These are phyloP conservation scores for Poeciliopsis retropinna DNA, from an alignment of 2,113 vertebrate genomes.

Conservation along the genomic window DNA sequence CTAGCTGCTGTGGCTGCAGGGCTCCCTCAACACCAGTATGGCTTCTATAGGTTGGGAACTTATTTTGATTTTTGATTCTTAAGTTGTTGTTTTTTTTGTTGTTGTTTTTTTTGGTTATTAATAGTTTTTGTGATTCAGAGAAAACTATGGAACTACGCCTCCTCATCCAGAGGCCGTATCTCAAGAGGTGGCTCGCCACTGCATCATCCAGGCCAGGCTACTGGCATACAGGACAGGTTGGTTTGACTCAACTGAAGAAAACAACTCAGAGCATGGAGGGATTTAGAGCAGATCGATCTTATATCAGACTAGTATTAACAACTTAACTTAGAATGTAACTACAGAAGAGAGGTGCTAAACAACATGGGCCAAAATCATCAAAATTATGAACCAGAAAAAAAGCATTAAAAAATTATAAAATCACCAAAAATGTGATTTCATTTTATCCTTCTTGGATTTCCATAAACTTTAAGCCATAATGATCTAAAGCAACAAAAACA, in stretches of 20 bases:
- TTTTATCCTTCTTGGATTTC: too few relatives aligned
- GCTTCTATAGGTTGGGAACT: conserved; percentile 81
- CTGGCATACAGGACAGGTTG: conserved; percentile 91
- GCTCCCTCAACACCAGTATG: conserved; percentile 79
- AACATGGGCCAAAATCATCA: too few relatives aligned
- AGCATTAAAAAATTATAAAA: too few relatives aligned
- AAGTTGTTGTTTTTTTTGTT: too few relatives aligned
- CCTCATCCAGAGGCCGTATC: conserved; percentile 70
- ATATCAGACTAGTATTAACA: neutral
- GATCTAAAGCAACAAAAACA: too few relatives aligned
- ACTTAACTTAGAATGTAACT: neutral
- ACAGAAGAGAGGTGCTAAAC: too few relatives aligned
- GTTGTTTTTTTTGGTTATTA: neutral
- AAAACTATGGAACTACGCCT: neutral
- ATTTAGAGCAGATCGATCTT: neutral
- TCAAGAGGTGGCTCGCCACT: conserved; percentile 89
- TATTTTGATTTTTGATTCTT: neutral
- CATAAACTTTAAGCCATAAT: too few relatives aligned
- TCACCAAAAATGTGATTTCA: too few relatives aligned
- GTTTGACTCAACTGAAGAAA: neutral
- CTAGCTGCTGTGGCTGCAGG: conserved; percentile 88
- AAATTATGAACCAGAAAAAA: too few relatives aligned
- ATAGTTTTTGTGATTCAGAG: conserved; percentile 29
- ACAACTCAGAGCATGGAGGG: neutral
- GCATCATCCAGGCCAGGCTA: conserved; percentile 89